These are phyloP conservation scores for Ophion ventricosus DNA, from an alignment of 2,888 invertebrate genomes.

Conservation along the genomic window DNA sequence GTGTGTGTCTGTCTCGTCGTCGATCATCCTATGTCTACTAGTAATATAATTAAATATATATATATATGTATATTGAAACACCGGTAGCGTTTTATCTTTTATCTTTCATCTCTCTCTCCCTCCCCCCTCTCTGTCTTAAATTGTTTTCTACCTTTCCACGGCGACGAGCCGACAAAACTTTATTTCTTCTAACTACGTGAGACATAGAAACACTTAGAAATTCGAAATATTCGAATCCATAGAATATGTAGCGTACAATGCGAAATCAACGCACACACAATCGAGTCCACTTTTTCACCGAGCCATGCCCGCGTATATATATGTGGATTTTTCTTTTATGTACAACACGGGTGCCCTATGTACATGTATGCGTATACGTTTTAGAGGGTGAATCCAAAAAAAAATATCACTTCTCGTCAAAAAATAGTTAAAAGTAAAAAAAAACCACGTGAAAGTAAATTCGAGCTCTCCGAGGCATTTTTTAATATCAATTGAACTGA, in stretches of 20 bases:
- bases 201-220: conserved; percentile 72
- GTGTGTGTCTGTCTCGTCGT: conserved; percentile 64
- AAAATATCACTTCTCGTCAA: conserved; percentile 2
- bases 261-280: conserved; percentile 53
- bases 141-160: conserved; percentile 27
- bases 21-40: conserved; percentile 60
- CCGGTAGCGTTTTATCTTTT: conserved; percentile 68
- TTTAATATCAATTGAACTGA: neutral
- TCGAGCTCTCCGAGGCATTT: neutral
- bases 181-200: conserved; percentile 63
- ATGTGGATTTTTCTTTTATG: neutral
- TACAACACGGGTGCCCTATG: conserved; percentile 11
- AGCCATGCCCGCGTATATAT: conserved; percentile 47
- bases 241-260: conserved; percentile 48
- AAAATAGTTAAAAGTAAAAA: neutral
- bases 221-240: conserved; percentile 67
- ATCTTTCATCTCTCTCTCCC: conserved; percentile 4
- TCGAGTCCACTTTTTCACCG: conserved; percentile 66
- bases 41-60: conserved; percentile 67
- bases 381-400: conserved; percentile 39
- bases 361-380: conserved; percentile 54
- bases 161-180: conserved; percentile 62
- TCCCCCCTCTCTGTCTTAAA: conserved; percentile 6
- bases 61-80: conserved; percentile 71
- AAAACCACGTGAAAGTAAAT: neutral